Base-by-base conservation (phyloP, 2,113 vertebrate genomes). In the Tangachromis dhanisi region DNA sequence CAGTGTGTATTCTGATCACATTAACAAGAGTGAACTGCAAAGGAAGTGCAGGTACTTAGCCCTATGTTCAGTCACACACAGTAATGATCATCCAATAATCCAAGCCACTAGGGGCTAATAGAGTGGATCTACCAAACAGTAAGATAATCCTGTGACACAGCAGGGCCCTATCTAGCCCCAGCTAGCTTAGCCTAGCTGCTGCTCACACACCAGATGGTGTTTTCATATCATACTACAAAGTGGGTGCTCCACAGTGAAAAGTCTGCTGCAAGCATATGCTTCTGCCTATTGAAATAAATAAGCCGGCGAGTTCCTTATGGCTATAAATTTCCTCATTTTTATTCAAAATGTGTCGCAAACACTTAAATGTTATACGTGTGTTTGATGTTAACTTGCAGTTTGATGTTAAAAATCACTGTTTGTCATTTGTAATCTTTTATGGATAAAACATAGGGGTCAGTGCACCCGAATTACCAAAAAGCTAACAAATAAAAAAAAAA, bases 201-300 rank as follows among this genome's bases (percentile, higher is more conserved):
- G 88, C 95, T 96, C 91, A 89, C 90, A 87, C 91, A 90, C 84
- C 97, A 97, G 95, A 97, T 97, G 96, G 96, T 96, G 96, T 97
- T 97, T 97, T 97, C 95, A 96, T 95, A 95, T 95, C 90, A 63
- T 92, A 90, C 93, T 81, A 94, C 93, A 95, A 96, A 95, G 95
- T 96, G 94, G 94, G 88, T 88, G 89, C 93, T 94, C 93, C 51
- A 45, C 83, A 89, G 94, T 80, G 88, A 95, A 95, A 96, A 94
- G 95, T 95, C 95, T 93, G 92, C 92, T 81, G 73, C 83, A 83
- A 95, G 92, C 96, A 97, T 96, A 96, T 96, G 97, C 86, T 93
- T 88, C 87, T 91, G 91, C 89, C 90, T 86, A 85, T 89, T 91
- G 86, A 92, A 95, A 93, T 93, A 93, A 95, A 96, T 94, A 95